A percentile compares a stretch with the other conserved stretches of the same genome.
Conservation (phyloP, 2,888 invertebrate species). For the Euzophera pinguis region DNA sequence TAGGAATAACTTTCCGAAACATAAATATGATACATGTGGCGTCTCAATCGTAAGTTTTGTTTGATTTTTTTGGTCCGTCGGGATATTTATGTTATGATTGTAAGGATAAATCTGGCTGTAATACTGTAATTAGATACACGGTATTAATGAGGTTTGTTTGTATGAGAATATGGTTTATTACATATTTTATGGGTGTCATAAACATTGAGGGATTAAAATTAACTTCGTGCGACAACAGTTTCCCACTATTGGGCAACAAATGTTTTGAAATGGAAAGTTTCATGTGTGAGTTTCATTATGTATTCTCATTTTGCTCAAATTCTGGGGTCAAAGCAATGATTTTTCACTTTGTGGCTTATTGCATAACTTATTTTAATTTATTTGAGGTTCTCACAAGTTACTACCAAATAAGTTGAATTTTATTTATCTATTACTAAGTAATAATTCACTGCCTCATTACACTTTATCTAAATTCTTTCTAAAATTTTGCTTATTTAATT, state of each 20-base stretch:
- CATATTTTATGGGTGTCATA: conserved; percentile 13
- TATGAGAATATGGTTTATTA: conserved; percentile 12
- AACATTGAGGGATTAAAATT: conserved; percentile 12
- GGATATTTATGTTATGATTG: conserved; percentile 25
- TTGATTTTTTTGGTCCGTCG: conserved; percentile 23
- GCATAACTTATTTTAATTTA: no score
- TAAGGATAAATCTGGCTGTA: conserved; percentile 21
- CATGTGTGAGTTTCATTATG: not conserved
- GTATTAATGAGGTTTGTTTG: conserved; percentile 18
- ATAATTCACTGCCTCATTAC: no score
- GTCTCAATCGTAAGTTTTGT: conserved; percentile 49
- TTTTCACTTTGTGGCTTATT: no score
- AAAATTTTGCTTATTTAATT: no score
- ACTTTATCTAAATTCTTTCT: no score
- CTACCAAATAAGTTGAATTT: no score
- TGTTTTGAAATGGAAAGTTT: not conserved
- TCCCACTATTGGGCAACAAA: conserved; percentile 14
- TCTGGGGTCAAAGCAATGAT: no score
- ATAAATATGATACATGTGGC: conserved; percentile 72
- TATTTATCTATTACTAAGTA: no score
- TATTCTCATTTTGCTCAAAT: no score
- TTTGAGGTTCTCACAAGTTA: no score
- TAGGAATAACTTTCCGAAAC: conserved; percentile 69
- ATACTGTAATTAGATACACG: conserved; percentile 21
- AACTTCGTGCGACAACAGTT: conserved; percentile 4